Evolutionary conservation across 2,113 vertebrate genomes (phyloP), one percentile per base, ranked within the genome.

Genomic region (Indicator maculatus): DNA sequence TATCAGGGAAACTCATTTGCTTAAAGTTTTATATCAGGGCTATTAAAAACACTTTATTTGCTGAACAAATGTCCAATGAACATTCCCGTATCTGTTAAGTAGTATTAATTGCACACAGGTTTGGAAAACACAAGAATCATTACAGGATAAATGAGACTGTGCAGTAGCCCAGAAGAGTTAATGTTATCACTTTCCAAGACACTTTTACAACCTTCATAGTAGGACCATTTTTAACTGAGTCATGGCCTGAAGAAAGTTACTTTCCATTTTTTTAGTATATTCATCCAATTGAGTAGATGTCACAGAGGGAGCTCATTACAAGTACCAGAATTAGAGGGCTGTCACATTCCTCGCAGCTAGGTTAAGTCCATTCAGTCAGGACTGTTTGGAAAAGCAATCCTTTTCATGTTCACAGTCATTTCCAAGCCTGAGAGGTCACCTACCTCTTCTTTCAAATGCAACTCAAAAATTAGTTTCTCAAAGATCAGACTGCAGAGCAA

Each of bases 11-110:
- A 88, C n/a, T 92, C 41, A 92, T 95, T 95, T 95, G 72, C 86
- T 79, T 91, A 33, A 96, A 96, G 69, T 92, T 97, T 94, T 94
- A 93, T 91, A 92, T 91, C 85, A 18, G 1, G 3, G 60, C 65
- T 95, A 96, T 96, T 97, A 96, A 96, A 96, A 97, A 76, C 83
- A 94, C 93, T 93, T 97, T 75, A 96, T 96, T 92, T 92, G 80
- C 91, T 91, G 86, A 77, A 88, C 92, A 91, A 96, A 96, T 88
- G 76, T 83, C 91, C 55, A 76, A 38, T 38, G 85, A 95, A 91
- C 21, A 72, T 86, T 96, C 89, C 55, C 33, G 44, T 85, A 86
- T 38, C 75, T 50, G 31, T 93, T 96, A 96, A 96, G 78, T 79
- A 88, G 88, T 89, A 96, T 95, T 96, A 97, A 96, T 93, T 96